phyloP scores from a whole-genome alignment of 1,140 invertebrate species.

The Sesamia nonagrioides region DNA sequence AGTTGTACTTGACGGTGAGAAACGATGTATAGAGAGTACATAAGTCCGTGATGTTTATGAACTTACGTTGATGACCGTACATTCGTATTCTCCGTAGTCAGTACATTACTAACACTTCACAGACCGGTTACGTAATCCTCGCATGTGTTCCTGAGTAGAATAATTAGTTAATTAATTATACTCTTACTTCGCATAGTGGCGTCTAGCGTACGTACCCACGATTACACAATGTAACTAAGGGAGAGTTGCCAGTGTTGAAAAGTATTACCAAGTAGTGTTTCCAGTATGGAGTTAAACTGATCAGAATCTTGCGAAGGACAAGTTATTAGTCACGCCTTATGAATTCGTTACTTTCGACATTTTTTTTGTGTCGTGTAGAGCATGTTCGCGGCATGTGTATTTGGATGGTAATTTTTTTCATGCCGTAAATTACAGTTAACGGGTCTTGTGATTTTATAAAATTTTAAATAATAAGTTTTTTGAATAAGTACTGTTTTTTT shows the following conservation, averaged over 20 bases:
- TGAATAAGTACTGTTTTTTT: too few relatives aligned
- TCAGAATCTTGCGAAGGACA: conserved; percentile 50
- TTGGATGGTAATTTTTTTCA: background rate
- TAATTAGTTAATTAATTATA: conserved; percentile 69
- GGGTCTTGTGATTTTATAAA: background rate
- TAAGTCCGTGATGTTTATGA: background rate
- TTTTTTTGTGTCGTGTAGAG: conserved; percentile 8
- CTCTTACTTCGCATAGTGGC: conserved; percentile 53
- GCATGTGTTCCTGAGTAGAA: conserved; percentile 53
- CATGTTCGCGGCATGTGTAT: background rate
- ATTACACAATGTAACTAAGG: conserved; percentile 28
- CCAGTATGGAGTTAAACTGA: conserved; percentile 7
- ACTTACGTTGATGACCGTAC: background rate
- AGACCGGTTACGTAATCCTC: conserved; percentile 31
- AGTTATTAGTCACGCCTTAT: conserved; percentile 55
- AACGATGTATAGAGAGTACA: too few relatives aligned
- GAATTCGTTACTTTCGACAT: conserved; percentile 39
- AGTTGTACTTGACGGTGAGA: too few relatives aligned
- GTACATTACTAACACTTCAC: conserved; percentile 1
- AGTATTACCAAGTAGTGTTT: background rate
- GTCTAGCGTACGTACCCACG: conserved; percentile 40
- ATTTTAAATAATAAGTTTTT: too few relatives aligned
- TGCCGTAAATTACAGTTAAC: background rate
- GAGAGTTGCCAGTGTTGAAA: conserved; percentile 33
- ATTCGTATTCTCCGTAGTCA: background rate